Evolutionary conservation across 2,888 invertebrate genomes (phyloP), one percentile per base, ranked within the genome.

Genomic region (Nesidiocoris tenuis): DNA sequence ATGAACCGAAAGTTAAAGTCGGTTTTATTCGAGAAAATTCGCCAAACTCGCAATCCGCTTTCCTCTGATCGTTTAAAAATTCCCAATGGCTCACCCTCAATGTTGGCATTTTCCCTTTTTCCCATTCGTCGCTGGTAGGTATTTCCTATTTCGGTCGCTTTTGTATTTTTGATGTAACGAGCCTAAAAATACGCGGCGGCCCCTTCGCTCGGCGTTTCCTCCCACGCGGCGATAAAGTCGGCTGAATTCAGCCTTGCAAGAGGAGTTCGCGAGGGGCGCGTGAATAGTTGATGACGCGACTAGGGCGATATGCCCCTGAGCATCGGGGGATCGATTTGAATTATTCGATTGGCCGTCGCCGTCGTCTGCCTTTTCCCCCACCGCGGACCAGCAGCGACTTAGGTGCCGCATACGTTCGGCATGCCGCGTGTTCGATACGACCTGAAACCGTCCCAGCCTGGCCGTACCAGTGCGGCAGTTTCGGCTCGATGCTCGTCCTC

Each of bases 231-330:
- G 39, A 39, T 39, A 39, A 39, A 39, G 39, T 39, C 12, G 5
- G 39, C 39, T n/a, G 39, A 39, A 39, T 39, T 39, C 39, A 39
- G 12, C 39, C 39, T 39, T 39, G 39, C 39, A 39, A 12, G 3
- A 12, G 39, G 39, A 39, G 39, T 39, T 39, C 12, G 39, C 12
- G 12, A 5, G n/a, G 18, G 16, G 18, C 21, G 67, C 12, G 17
- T 70, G 59, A 70, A 70, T 70, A 57, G 56, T 70, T 70, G 59
- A 70, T 70, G 68, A 59, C 70, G 2, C 70, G 70, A 59, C 61
- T 59, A 25, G 24, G 70, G 57, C 67, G 67, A 55, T 67, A 67
- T 67, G 56, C 67, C 70, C 54, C 3, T 19, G 61, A 61, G 22
- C 71, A 39, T 61, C 61, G 18, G 12, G 16, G 21, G 72, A 72